Evolutionary conservation across 1,140 invertebrate species (phyloP).

Genomic region (Macrocentrus cingulum): DNA sequence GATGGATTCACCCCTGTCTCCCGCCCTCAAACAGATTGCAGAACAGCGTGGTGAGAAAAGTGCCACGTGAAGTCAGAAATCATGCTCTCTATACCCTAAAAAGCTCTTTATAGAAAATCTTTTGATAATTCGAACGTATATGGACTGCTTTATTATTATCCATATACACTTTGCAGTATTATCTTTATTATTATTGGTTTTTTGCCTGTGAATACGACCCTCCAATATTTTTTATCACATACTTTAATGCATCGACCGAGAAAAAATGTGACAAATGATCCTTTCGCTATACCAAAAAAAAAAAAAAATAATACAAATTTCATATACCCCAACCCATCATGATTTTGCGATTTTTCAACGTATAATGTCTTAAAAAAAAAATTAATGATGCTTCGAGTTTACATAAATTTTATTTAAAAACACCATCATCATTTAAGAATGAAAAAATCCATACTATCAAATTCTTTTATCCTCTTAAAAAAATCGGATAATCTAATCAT

Average conservation of each 20-base stretch:
- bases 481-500: too few species aligned
- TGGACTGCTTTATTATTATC: slow-evolving; percentile 17
- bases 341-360: slow-evolving; percentile 22
- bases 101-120: background rate
- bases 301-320: slow-evolving; percentile 6
- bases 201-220: background rate
- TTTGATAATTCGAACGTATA: too few species aligned
- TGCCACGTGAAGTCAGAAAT: slow-evolving; percentile 46
- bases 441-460: too few species aligned
- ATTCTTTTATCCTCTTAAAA: too few species aligned
- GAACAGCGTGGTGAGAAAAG: slow-evolving; percentile 39
- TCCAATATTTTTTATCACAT: slow-evolving; percentile 5
- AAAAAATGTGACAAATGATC: slow-evolving; percentile 16
- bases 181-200: slow-evolving; percentile 9
- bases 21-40: slow-evolving; percentile 34
- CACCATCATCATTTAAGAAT: too few species aligned
- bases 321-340: slow-evolving; percentile 8
- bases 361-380: background rate
- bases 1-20: slow-evolving; percentile 15
- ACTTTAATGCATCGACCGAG: slow-evolving; percentile 6
- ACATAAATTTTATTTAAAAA: background rate
- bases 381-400: background rate
- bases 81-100: slow-evolving; percentile 26
- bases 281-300: too few species aligned
- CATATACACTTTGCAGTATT: slow-evolving; percentile 2